Conservation (phyloP, 2,113 vertebrate genomes). For the Ophiodon elongatus region DNA sequence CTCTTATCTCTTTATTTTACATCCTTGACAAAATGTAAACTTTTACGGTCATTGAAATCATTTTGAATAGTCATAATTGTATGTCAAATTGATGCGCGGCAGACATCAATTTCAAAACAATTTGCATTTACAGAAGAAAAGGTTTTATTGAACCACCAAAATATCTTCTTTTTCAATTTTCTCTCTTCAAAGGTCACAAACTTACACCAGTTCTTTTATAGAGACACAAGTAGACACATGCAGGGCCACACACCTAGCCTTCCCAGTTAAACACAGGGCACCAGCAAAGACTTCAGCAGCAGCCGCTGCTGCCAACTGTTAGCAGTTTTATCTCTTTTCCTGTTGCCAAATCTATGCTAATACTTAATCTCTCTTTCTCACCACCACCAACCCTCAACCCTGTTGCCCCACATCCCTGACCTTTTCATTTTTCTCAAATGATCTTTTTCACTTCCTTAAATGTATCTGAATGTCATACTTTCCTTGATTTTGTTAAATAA, state of each 20-base stretch:
- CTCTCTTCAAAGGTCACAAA: neutral
- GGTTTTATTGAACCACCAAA: neutral
- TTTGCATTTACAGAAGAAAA: neutral
- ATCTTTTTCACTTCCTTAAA: slow-evolving; percentile 15
- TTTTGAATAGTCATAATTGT: neutral
- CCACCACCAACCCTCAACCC: neutral
- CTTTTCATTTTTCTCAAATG: slow-evolving; percentile 15
- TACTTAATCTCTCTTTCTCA: slow-evolving; percentile 50
- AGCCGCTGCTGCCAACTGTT: slow-evolving; percentile 58
- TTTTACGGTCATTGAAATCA: neutral
- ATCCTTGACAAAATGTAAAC: neutral
- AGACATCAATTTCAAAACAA: neutral
- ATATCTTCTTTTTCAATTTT: neutral
- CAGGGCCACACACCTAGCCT: neutral
- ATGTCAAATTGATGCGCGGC: no score
- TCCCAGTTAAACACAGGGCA: slow-evolving; percentile 30
- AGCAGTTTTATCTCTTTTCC: slow-evolving; percentile 57
- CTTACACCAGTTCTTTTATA: neutral
- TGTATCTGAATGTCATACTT: neutral
- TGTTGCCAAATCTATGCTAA: slow-evolving; percentile 65
- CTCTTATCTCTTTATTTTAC: neutral
- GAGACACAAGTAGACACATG: neutral
- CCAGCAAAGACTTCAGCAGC: slow-evolving; percentile 20
- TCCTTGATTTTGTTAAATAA: neutral
- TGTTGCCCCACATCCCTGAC: slow-evolving; percentile 27